Conservation (phyloP, 64 coral and sea anemone species). For the Stichodactyla mertensii region DNA sequence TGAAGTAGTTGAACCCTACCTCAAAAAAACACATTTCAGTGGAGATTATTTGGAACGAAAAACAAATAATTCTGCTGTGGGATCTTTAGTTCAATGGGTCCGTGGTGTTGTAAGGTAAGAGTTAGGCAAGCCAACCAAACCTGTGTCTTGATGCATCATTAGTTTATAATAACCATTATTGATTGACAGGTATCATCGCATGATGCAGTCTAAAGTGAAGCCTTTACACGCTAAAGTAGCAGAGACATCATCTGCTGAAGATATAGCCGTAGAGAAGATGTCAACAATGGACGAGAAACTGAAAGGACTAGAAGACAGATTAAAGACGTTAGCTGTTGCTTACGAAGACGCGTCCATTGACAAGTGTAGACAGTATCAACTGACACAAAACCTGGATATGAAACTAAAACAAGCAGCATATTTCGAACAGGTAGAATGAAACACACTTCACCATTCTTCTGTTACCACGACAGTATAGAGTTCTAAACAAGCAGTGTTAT, state of each 20-base stretch:
- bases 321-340: constrained; percentile 65
- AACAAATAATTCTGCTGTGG: constrained; percentile 84
- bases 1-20: constrained; percentile 84
- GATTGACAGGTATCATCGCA: constrained; percentile 76
- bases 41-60: constrained; percentile 80
- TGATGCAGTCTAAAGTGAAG: constrained; percentile 98
- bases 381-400: constrained; percentile 68
- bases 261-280: constrained; percentile 66
- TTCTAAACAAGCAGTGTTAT: not conserved
- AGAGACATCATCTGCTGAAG: constrained; percentile 78
- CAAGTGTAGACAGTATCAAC: constrained; percentile 84
- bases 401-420: constrained; percentile 89
- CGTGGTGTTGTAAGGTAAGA: constrained; percentile 82
- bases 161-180: not conserved
- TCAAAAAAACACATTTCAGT: constrained; percentile 87
- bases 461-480: not conserved
- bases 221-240: constrained; percentile 85
- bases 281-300: constrained; percentile 67
- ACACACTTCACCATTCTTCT: not conserved
- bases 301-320: constrained; percentile 66
- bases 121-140: too few species aligned
- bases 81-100: constrained; percentile 81
- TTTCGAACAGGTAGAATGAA: constrained; percentile 74
- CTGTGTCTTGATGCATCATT: not conserved
- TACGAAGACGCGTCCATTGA: constrained; percentile 97